Evolutionary conservation across 2,888 invertebrate genomes (phyloP), one percentile per base, ranked within the genome.

Genomic region (Chrysolina americana): DNA sequence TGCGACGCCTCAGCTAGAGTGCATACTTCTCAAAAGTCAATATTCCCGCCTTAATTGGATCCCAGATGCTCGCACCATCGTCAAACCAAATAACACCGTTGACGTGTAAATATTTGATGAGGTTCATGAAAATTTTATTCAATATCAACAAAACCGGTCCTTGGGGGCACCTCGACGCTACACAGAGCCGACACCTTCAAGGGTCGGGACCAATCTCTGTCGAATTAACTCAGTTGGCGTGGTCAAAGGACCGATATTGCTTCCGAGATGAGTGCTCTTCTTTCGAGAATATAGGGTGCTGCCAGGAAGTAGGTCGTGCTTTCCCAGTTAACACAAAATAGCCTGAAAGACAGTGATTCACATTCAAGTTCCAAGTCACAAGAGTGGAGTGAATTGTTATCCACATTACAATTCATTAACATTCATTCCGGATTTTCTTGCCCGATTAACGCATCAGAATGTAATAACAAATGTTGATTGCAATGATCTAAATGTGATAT

Each of bases 101-200:
- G 65, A 59, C 64, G 75, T 72, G 65, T 72, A 75, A 75, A 75
- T 75, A 75, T 75, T 75, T 75, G 75, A 75, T 65, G 75, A 71
- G 71, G 50, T 44, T 70, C 69, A 41, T 50, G 71, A 53, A 69
- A 71, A 47, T 71, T 71, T 74, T 64, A 66, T 74, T 47, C 64
- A 69, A 63, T 73, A 69, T 65, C 72, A 63, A 66, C 59, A 59
- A 59, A 36, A 28, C 59, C 73, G 53, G 21, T 73, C 68, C 64
- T 73, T 19, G 41, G 41, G 68, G 70, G n/a, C 15, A 1, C 47
- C 15, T 28, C 15, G 28, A 50, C 50, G 50, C n/a, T 41, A 28
- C n/a, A 36, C 0, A 15, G 50, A 17, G 59, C n/a, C n/a, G n/a
- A 59, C 59, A 59, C 3, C 36, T 59, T 17, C 59, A n/a, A 59